Conservation (phyloP, 2,888 invertebrate genomes). For the Epinotia nisella region DNA sequence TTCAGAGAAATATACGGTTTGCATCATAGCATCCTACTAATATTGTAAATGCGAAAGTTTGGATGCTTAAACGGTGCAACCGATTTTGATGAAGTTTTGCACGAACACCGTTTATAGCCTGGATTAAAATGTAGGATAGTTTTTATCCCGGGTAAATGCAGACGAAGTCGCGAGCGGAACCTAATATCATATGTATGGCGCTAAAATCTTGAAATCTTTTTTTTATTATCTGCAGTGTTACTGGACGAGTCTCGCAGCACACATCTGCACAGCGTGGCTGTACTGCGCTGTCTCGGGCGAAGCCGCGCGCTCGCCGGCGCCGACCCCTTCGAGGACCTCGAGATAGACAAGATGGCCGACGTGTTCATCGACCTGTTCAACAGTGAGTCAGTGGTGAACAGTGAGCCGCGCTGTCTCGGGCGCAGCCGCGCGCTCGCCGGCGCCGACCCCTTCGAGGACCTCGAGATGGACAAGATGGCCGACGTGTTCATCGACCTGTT, state of each 20-base stretch:
- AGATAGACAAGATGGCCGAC: slow-evolving; percentile 82
- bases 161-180: too few species aligned
- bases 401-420: slow-evolving; percentile 53
- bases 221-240: not conserved
- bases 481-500: slow-evolving; percentile 81
- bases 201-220: too few species aligned
- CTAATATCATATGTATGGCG: too few species aligned
- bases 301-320: slow-evolving; percentile 75
- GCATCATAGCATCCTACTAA: too few species aligned
- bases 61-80: too few species aligned
- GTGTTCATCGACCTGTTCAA: slow-evolving; percentile 78
- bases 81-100: too few species aligned
- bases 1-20: too few species aligned
- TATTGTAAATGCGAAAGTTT: too few species aligned
- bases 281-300: slow-evolving; percentile 82
- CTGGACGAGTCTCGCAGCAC: slow-evolving; percentile 10
- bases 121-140: too few species aligned
- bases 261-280: slow-evolving; percentile 74
- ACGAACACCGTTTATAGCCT: too few species aligned
- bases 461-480: slow-evolving; percentile 81
- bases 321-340: slow-evolving; percentile 79
- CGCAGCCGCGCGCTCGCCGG: slow-evolving; percentile 77
- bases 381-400: slow-evolving; percentile 60
- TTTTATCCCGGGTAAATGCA: too few species aligned
- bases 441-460: slow-evolving; percentile 77